Evolutionary conservation across 2,888 invertebrate genomes (phyloP).

Genomic region (Polyploca ridens): DNA sequence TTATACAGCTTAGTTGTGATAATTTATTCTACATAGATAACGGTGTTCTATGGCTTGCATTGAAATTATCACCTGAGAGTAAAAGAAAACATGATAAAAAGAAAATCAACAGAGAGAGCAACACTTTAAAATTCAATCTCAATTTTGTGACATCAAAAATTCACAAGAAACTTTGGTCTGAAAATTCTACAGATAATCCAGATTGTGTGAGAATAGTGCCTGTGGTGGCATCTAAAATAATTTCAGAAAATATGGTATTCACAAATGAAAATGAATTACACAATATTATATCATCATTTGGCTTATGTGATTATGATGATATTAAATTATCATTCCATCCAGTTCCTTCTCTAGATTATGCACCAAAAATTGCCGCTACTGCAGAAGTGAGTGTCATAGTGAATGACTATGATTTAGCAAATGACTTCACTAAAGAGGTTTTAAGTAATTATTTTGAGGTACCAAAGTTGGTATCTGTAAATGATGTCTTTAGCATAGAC

Average conservation of each 20-base stretch:
- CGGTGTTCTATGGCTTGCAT: slow-evolving; percentile 71
- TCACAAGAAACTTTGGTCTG: slow-evolving; percentile 68
- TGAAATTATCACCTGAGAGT: slow-evolving; percentile 59
- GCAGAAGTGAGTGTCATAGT: slow-evolving; percentile 72
- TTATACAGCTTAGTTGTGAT: slow-evolving; percentile 69
- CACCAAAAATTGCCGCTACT: slow-evolving; percentile 70
- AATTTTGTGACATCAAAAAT: slow-evolving; percentile 67
- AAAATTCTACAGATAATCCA: slow-evolving; percentile 39
- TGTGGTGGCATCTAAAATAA: slow-evolving; percentile 60
- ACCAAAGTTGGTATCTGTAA: slow-evolving; percentile 86
- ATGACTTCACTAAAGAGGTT: slow-evolving; percentile 83
- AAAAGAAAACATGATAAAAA: slow-evolving; percentile 56
- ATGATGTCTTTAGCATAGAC: slow-evolving; percentile 87
- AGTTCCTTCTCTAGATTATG: slow-evolving; percentile 61
- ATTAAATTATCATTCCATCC: slow-evolving; percentile 67
- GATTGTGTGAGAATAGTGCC: slow-evolving; percentile 69
- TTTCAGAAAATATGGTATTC: slow-evolving; percentile 55
- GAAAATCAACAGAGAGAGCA: slow-evolving; percentile 36
- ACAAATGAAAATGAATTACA: slow-evolving; percentile 67
- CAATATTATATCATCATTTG: slow-evolving; percentile 63
- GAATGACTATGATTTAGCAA: slow-evolving; percentile 72
- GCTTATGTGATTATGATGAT: slow-evolving; percentile 46
- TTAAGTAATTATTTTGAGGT: slow-evolving; percentile 87
- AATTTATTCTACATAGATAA: slow-evolving; percentile 78
- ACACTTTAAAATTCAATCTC: slow-evolving; percentile 54